Base-by-base conservation (phyloP, 2,113 vertebrate genomes). In the Irena cyanogastra region DNA sequence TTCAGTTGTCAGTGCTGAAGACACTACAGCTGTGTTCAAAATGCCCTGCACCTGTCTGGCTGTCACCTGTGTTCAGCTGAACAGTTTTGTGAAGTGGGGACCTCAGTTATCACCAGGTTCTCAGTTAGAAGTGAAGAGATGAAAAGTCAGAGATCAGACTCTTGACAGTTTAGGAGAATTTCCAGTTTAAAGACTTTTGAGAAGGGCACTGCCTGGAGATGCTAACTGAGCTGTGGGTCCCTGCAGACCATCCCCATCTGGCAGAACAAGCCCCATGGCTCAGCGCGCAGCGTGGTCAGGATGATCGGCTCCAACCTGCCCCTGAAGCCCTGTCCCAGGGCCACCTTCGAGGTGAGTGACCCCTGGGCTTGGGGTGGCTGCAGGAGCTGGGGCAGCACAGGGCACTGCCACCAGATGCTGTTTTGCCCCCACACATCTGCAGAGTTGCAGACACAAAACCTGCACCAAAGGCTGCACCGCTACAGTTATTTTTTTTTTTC, bases 231-330 rank as follows among this genome's bases (percentile, higher is more conserved):
- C 28, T 8, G 0, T 52, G n/a, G 63, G 10, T 23, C 89, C 71
- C 77, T 74, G 30, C 87, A 99, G 97, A 99, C 99, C 24, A 98
- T 99, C 93, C 99, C 99, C 80, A 99, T 99, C 94, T 99, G 99
- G 99, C 99, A 99, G 98, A 99, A 99, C 97, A 99, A 99, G 92
- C 99, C 99, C 30, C 98, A 99, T 21, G 99, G 99, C 90, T 98
- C 99, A 4, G 98, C 99, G 8, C 99, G 99, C 39, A 99, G 99
- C 66, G 98, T 99, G 39, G 99, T 99, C 79, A 98, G 99, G 96
- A 98, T 98, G 97, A 99, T 99, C 11, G 99, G 99, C 27, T 99
- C 99, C 65, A 99, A 98, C 52, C 98, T 99, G 37, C 99, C 99
- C 24, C 96, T 99, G 61, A 99, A 97, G 49, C 99, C 99, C n/a